Evolutionary conservation across 2,888 invertebrate genomes (phyloP), one percentile per base, ranked within the genome.

Genomic region (Philhelius pedissequus): DNA sequence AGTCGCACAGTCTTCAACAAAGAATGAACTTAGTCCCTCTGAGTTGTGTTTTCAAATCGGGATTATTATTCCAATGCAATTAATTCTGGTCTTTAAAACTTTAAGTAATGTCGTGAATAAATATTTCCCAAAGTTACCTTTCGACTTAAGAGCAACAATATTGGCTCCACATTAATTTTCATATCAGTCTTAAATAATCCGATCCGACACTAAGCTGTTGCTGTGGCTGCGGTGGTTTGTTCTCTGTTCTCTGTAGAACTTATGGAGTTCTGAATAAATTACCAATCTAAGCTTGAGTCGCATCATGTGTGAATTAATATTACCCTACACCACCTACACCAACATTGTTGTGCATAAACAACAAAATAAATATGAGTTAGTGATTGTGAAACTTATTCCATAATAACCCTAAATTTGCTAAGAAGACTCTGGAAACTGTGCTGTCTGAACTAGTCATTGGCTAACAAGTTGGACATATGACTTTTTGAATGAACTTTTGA

Each of bases 131-230:
- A 66, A 58, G 35, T 22, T 4, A 3, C 18, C 43, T n/a, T 43
- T 62, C 64, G 25, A 27, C 6, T 40, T 18, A 35, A 18, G 9
- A 58, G 38, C 38, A 22, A 40, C n/a, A 32, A 32, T 22, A 13
- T 20, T n/a, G 70, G 54, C 48, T 64, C 40, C 62, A 62, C 75
- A 69, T 64, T 38, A 75, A 78, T 78, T 64, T 40, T 25, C 30
- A 20, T 66, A 64, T 81, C 35, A 69, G 64, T 56, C 56, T 74
- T 69, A 35, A 74, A 40, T 83, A 83, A 83, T 68, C 74, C n/a
- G 83, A 83, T 68, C 74, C n/a, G 83, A 79, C 83, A 48, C 40
- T 79, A 79, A 83, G 83, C 69, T 50, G 48, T 56, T n/a, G 70
- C 76, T 70, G 70, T n/a, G 79, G 83, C 69, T 50, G 48, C 50